Conservation (phyloP, 2,888 invertebrate species). For the Chaetogeoica ovagalla region DNA sequence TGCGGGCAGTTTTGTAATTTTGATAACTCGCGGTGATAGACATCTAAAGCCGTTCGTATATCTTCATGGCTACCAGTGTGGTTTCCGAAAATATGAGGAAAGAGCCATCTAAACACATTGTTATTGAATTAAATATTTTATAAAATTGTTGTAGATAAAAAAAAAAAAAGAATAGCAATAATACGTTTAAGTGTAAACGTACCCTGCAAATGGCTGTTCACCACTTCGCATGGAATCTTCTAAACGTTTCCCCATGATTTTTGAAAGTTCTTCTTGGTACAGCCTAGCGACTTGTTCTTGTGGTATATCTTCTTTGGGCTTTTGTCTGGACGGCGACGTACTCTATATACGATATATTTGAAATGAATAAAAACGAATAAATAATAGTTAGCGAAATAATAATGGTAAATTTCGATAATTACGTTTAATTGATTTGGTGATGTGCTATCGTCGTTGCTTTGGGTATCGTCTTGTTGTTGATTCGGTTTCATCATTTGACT, state of each 20-base stretch:
- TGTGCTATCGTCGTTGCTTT: constrained; percentile 80
- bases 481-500: constrained; percentile 79
- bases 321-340: constrained; percentile 78
- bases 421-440: constrained; percentile 65
- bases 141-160: background rate
- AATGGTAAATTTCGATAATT: constrained; percentile 11
- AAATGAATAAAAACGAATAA: background rate
- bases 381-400: background rate
- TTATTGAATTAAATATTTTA: background rate
- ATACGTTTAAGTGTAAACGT: constrained; percentile 45
- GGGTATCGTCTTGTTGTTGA: constrained; percentile 68
- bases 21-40: constrained; percentile 90
- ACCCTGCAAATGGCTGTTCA: constrained; percentile 60
- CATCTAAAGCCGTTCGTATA: constrained; percentile 84
- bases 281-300: constrained; percentile 94
- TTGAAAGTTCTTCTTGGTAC: constrained; percentile 92
- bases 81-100: constrained; percentile 83
- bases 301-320: constrained; percentile 87
- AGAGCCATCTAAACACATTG: constrained; percentile 64
- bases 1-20: constrained; percentile 65
- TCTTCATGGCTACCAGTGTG: constrained; percentile 74
- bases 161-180: too few relatives aligned
- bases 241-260: constrained; percentile 79
- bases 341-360: constrained; percentile 58
- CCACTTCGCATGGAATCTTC: constrained; percentile 70